Conservation (phyloP, 53 echinoderm and acorn worm genomes). For the Crossaster papposus region DNA sequence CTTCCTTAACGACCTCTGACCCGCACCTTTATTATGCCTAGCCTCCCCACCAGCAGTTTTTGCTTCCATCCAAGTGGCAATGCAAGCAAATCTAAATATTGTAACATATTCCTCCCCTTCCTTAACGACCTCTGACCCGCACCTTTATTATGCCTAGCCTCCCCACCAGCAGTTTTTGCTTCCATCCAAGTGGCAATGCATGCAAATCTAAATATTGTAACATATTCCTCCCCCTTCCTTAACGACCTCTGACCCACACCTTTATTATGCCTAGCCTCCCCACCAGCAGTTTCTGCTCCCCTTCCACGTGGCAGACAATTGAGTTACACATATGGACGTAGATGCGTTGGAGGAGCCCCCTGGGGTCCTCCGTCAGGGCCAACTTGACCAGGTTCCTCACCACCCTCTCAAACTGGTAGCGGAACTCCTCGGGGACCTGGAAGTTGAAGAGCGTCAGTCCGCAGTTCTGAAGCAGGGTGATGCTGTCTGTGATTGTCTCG, state of each 20-base stretch:
- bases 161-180: constrained; percentile 85
- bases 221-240: not conserved
- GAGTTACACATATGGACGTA: constrained; percentile 98
- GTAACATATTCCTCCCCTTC: not conserved
- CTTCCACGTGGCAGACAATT: constrained; percentile 97
- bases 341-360: constrained; percentile 84
- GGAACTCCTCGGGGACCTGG: constrained; percentile 84
- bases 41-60: constrained; percentile 81
- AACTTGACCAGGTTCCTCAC: constrained; percentile 83
- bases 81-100: constrained; percentile 70
- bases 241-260: constrained; percentile 58
- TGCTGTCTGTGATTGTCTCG: constrained; percentile 75
- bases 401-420: constrained; percentile 87
- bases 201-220: constrained; percentile 53
- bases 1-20: not conserved
- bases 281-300: constrained; percentile 85
- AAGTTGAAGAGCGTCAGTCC: constrained; percentile 96
- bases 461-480: constrained; percentile 91
- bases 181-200: constrained; percentile 96
- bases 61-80: constrained; percentile 94
- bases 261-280: constrained; percentile 86
- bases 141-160: constrained; percentile 87
- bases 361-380: constrained; percentile 76
- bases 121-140: not conserved
- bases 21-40: constrained; percentile 84